phyloP scores from a whole-genome alignment of 2,113 vertebrate genomes.

The Noctilio leporinus region DNA sequence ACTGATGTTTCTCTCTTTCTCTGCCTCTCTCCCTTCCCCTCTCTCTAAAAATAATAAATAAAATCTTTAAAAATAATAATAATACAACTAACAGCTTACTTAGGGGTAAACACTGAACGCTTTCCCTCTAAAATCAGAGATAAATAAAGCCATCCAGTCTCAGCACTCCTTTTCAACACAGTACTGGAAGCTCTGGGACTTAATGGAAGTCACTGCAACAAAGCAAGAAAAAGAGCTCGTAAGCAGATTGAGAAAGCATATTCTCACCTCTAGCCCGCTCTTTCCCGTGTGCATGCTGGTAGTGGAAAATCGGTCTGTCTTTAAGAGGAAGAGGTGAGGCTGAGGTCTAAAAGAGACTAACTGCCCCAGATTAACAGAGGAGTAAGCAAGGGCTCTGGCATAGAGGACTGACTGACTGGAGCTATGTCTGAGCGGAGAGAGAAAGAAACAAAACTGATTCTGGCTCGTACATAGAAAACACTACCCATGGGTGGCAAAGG shows the following conservation, averaged over 20 bases:
- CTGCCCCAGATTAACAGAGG: neutral
- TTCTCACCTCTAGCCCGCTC: neutral
- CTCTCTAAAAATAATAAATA: too few species aligned
- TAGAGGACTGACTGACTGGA: neutral
- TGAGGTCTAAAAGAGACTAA: neutral
- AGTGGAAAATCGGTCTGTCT: neutral
- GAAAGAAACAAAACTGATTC: neutral
- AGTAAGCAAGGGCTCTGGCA: neutral
- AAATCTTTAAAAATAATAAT: too few species aligned
- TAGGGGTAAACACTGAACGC: neutral
- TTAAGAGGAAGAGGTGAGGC: neutral
- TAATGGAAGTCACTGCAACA: neutral
- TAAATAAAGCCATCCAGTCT: neutral
- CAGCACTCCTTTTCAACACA: neutral
- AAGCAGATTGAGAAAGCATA: neutral
- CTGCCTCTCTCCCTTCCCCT: too few species aligned
- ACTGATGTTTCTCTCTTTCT: too few species aligned
- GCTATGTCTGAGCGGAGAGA: neutral
- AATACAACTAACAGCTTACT: neutral
- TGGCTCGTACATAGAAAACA: neutral
- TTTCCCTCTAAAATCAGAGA: neutral
- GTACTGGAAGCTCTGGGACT: neutral
- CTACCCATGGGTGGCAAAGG: neutral
- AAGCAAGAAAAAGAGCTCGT: neutral
- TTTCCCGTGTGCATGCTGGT: neutral